phyloP scores from a whole-genome alignment of 1,140 invertebrate species.

The Thaumatotibia leucotreta region DNA sequence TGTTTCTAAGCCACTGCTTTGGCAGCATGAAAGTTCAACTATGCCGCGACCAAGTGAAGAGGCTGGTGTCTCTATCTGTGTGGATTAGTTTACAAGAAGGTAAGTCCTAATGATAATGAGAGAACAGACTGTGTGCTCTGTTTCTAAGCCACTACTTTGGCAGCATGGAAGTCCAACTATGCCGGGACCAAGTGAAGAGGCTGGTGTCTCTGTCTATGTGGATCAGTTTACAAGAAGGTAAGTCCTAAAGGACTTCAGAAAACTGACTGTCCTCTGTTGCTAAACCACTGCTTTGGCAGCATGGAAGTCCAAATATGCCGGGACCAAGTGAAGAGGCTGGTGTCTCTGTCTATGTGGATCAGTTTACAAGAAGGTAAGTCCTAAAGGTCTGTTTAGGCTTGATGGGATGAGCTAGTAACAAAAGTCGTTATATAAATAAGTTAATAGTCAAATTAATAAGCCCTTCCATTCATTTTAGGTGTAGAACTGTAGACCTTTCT shows the following conservation, averaged over 20 bases:
- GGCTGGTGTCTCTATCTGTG: conserved; percentile 94
- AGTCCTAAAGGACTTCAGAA: conserved; percentile 78
- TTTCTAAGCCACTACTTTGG: conserved; percentile 98
- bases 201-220: conserved; percentile 96
- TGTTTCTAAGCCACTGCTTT: conserved; percentile 97
- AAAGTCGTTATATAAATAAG: no score
- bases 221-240: conserved; percentile 91
- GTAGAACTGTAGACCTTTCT: no score
- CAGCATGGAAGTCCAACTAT: conserved; percentile 96
- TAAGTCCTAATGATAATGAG: conserved; percentile 75
- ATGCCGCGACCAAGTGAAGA: conserved; percentile 94
- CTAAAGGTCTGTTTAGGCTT: no score
- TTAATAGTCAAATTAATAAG: no score
- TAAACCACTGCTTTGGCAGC: conserved; percentile 98
- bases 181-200: conserved; percentile 93
- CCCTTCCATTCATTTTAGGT: no score
- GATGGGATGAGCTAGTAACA: no score
- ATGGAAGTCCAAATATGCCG: conserved; percentile 96
- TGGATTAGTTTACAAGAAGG: conserved; percentile 94
- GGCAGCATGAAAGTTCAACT: conserved; percentile 97
- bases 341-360: conserved; percentile 96
- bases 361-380: conserved; percentile 92
- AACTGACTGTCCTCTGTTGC: conserved; percentile 95
- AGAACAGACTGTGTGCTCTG: conserved; percentile 93
- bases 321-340: conserved; percentile 93